Percentiles rank a stretch among this genome's conserved stretches.
These are phyloP conservation scores for Argentina silus DNA, from an alignment of 2,797 vertebrate genomes.

Conservation along the genomic window DNA sequence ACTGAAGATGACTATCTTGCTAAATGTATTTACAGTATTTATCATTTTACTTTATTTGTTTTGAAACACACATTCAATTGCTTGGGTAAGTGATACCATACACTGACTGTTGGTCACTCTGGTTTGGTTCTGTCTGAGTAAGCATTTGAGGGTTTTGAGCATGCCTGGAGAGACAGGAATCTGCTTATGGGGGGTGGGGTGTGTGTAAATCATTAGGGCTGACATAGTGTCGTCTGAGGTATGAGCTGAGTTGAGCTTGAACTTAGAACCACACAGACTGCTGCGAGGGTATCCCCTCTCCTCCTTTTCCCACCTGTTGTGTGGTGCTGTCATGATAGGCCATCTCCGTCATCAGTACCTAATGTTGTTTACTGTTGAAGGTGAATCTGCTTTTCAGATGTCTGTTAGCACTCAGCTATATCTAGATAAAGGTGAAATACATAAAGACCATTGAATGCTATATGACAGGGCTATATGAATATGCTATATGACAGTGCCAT, in stretches of 20 bases:
- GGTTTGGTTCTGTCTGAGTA: slow-evolving; percentile 17
- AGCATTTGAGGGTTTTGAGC: slow-evolving; percentile 1
- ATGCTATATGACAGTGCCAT: no score
- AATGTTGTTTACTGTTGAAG: background rate
- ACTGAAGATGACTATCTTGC: background rate
- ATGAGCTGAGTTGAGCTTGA: background rate
- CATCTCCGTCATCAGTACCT: background rate
- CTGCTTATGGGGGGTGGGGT: background rate
- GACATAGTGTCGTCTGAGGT: background rate
- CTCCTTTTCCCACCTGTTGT: background rate
- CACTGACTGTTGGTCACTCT: slow-evolving; percentile 5
- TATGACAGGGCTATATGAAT: no score
- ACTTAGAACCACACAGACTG: background rate
- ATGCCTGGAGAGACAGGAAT: background rate
- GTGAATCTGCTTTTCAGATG: background rate
- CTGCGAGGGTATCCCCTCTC: background rate
- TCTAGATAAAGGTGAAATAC: background rate
- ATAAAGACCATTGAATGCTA: no score
- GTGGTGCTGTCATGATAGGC: background rate
- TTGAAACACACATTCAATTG: no score
- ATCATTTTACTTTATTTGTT: no score
- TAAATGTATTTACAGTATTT: no score
- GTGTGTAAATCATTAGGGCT: background rate
- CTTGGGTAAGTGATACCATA: no score
- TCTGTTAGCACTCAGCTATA: background rate